Conservation (phyloP, 2,113 vertebrate species). For the Caloenas nicobarica region DNA sequence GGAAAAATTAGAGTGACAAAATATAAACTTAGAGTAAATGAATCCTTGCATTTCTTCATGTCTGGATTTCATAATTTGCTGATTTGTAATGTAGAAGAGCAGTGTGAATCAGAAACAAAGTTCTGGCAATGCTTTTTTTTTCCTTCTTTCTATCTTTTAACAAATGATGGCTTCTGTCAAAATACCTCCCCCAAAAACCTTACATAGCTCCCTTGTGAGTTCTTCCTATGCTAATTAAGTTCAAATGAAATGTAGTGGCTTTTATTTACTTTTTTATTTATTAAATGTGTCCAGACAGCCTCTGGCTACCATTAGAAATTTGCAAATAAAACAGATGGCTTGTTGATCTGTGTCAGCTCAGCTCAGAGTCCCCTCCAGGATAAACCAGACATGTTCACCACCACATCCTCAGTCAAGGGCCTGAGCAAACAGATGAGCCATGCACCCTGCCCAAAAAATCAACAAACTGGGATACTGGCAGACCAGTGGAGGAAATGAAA, state of each 20-base stretch:
- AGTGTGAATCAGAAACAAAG: background rate
- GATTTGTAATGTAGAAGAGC: background rate
- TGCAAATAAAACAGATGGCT: background rate
- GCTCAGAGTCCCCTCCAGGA: background rate
- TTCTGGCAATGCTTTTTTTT: background rate
- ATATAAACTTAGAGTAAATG: background rate
- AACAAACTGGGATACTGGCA: background rate
- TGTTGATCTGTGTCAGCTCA: background rate
- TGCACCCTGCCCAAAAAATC: background rate
- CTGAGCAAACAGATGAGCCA: background rate
- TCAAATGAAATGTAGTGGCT: background rate
- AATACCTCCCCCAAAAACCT: background rate
- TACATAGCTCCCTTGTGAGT: background rate
- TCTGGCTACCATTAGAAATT: conserved; percentile 8
- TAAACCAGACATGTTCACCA: background rate
- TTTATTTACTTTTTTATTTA: conserved; percentile 15
- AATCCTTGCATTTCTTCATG: background rate
- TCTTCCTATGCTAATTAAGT: background rate
- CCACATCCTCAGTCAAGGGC: background rate
- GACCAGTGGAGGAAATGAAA: background rate
- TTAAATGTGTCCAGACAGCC: background rate
- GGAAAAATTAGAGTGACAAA: background rate
- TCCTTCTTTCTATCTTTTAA: background rate
- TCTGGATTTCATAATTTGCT: conserved; percentile 13
- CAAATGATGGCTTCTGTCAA: background rate